Conservation (phyloP, 2,888 invertebrate genomes). For the Synanthedon myopaeformis region DNA sequence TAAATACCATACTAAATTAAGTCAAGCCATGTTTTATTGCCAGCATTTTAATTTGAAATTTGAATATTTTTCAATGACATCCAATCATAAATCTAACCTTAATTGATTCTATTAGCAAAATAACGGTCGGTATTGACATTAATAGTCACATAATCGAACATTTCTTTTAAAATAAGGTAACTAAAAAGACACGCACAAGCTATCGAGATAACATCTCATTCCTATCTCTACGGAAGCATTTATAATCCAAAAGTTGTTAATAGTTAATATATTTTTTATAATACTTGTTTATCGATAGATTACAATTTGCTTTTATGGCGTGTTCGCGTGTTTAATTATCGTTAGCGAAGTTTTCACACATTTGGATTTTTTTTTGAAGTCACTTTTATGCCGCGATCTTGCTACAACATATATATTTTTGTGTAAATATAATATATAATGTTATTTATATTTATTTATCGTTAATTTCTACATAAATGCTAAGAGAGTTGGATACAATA, state of each 20-base stretch:
- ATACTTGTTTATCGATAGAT: constrained; percentile 19
- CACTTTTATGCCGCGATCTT: constrained; percentile 11
- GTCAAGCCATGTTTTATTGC: too few species aligned
- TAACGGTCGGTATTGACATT: background rate
- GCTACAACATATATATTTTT: too few species aligned
- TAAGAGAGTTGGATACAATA: too few species aligned
- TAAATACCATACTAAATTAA: too few species aligned
- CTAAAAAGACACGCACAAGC: constrained; percentile 11
- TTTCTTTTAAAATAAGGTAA: background rate
- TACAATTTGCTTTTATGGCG: constrained; percentile 38
- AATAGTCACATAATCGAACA: background rate
- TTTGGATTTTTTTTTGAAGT: constrained; percentile 6
- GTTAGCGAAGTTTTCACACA: constrained; percentile 19
- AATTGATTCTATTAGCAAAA: constrained; percentile 1
- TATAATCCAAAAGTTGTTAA: constrained; percentile 1
- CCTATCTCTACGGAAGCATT: constrained; percentile 7
- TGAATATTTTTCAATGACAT: background rate
- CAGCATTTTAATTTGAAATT: background rate
- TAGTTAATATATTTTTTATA: constrained; percentile 5
- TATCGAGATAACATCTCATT: constrained; percentile 25
- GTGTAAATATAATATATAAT: too few species aligned
- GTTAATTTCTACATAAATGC: too few species aligned
- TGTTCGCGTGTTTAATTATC: constrained; percentile 38
- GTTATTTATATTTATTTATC: too few species aligned
- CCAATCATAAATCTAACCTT: background rate